Evolutionary conservation across 2,888 invertebrate genomes (phyloP), one percentile per base, ranked within the genome.

Genomic region (Tiliacea citrago): DNA sequence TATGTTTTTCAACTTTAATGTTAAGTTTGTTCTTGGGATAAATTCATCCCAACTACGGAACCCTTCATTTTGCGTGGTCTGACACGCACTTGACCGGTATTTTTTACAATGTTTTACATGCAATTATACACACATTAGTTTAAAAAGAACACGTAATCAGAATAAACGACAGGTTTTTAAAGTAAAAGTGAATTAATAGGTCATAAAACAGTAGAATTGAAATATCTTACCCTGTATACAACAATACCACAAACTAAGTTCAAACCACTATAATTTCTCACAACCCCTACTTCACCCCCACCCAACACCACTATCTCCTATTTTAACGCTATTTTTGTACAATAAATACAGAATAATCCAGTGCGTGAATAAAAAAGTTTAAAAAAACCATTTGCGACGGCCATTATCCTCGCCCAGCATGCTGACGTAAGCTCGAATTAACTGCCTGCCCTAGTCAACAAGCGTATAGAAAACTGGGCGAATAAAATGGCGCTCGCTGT

Each of bases 341-440:
- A 77, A 84, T 79, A 86, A 77, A 81, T 80, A 85, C 73, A 73
- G 60, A 80, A 80, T 76, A 83, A 85, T 62, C 70, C 75, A 80
- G 78, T 85, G 86, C 75, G 77, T 85, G 82, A 82, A 81, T 81
- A 77, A 82, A 86, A 87, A 81, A 77, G 63, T n/a, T 75, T 87
- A 76, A 86, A 88, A 86, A 88, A 85, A 88, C 76, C 83, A 87
- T 89, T 88, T 83, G 85, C 78, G 82, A 71, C 86, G 70, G 78
- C 91, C 88, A 90, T 92, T 92, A 90, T 88, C 87, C 88, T 77
- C 77, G 77, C 81, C 81, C 75, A 86, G 86, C 78, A 81, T 86
- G 90, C 90, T 89, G 89, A 91, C 90, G 90, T 90, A 90, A 90
- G 90, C 91, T 83, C 79, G 87, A 90, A 91, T 90, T 88, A 90